These are phyloP conservation scores for Morone saxatilis DNA, from an alignment of 2,113 vertebrate genomes.

Conservation along the genomic window DNA sequence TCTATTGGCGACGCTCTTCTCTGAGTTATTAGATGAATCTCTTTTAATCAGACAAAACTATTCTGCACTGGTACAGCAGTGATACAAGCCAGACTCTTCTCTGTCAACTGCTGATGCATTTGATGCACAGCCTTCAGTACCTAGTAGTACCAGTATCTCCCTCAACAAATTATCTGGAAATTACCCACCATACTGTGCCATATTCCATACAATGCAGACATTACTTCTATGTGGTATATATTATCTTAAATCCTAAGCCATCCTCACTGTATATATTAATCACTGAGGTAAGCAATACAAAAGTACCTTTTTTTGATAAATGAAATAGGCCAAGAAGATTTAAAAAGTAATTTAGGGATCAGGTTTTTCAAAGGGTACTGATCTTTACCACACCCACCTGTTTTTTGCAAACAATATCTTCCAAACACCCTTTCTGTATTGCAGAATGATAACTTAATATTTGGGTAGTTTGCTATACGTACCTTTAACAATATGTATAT, in stretches of 20 bases:
- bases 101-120: slow-evolving; percentile 48
- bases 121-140: slow-evolving; percentile 18
- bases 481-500: no score
- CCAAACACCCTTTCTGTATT: neutral
- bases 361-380: neutral
- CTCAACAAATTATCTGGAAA: slow-evolving; percentile 58
- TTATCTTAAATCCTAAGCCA: slow-evolving; percentile 18
- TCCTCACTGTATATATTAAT: neutral
- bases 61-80: slow-evolving; percentile 25
- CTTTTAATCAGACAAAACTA: slow-evolving; percentile 74
- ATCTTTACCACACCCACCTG: neutral
- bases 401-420: slow-evolving; percentile 1
- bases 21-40: slow-evolving; percentile 70
- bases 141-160: no score
- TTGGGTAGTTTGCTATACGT: neutral
- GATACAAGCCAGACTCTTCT: slow-evolving; percentile 38
- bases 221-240: slow-evolving; percentile 21
- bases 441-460: neutral
- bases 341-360: neutral
- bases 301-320: neutral
- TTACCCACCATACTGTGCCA: slow-evolving; percentile 41
- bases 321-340: neutral
- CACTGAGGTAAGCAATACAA: neutral
- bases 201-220: slow-evolving; percentile 19
- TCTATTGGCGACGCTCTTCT: slow-evolving; percentile 24